These are phyloP conservation scores for Speoplatyrhinus poulsoni DNA, from an alignment of 2,113 vertebrate genomes.

Conservation along the genomic window DNA sequence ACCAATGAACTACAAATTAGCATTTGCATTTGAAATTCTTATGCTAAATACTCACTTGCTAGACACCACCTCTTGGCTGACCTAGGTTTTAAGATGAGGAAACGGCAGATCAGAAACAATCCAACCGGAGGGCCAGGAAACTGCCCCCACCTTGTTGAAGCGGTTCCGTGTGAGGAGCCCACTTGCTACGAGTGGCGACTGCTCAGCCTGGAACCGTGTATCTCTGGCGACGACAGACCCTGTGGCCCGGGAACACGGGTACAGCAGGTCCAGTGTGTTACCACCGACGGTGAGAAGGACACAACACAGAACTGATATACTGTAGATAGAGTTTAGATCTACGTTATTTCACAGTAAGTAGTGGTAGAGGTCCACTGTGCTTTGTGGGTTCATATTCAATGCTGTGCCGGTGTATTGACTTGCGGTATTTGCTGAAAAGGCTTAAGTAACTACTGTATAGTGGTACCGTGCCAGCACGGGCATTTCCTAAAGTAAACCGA, in stretches of 20 bases:
- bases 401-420: neutral
- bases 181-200: constrained; percentile 88
- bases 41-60: no score
- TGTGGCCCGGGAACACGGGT: constrained; percentile 87
- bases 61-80: neutral
- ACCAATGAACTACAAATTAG: neutral
- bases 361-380: no score
- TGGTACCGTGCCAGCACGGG: neutral
- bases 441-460: neutral
- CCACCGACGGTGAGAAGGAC: constrained; percentile 84
- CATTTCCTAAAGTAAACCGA: neutral
- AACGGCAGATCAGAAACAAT: constrained; percentile 83
- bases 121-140: constrained; percentile 84
- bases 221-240: constrained; percentile 80
- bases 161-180: constrained; percentile 92
- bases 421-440: neutral
- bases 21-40: no score
- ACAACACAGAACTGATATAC: neutral
- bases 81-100: constrained; percentile 92
- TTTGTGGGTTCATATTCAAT: neutral
- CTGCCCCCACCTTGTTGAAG: constrained; percentile 94
- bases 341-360: no score
- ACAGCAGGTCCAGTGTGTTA: constrained; percentile 82
- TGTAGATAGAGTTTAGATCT: no score
- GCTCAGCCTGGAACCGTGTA: constrained; percentile 80